These are phyloP conservation scores for Phalloptychus januarius DNA, from an alignment of 2,797 vertebrate genomes.

Conservation along the genomic window DNA sequence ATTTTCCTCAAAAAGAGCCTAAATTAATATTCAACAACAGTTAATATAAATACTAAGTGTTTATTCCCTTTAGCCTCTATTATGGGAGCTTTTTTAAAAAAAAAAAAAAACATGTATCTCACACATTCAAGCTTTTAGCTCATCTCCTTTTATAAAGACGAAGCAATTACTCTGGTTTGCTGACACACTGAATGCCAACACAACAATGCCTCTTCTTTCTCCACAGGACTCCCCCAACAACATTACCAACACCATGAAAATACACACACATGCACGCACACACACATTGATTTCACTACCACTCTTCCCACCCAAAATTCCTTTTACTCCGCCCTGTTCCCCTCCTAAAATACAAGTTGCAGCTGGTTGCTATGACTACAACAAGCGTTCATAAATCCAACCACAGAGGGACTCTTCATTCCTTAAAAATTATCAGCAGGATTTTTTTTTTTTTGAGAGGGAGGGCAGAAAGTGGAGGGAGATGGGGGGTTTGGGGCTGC, in stretches of 20 bases:
- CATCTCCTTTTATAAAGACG: slow-evolving; percentile 60
- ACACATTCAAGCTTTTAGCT: slow-evolving; percentile 60
- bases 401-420: slow-evolving; percentile 65
- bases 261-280: slow-evolving; percentile 9
- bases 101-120: slow-evolving; percentile 45
- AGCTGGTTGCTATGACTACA: slow-evolving; percentile 69
- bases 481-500: neutral
- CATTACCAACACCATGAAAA: slow-evolving; percentile 11
- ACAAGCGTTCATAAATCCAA: slow-evolving; percentile 65
- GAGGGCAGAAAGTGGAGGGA: neutral
- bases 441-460: slow-evolving; percentile 29
- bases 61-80: slow-evolving; percentile 56
- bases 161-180: slow-evolving; percentile 74
- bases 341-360: slow-evolving; percentile 67
- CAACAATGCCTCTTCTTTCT: slow-evolving; percentile 70
- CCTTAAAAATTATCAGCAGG: slow-evolving; percentile 62
- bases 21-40: slow-evolving; percentile 51
- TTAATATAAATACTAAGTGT: slow-evolving; percentile 58
- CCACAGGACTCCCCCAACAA: slow-evolving; percentile 23
- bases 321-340: slow-evolving; percentile 26
- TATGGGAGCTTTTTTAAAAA: slow-evolving; percentile 56
- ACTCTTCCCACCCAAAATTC: slow-evolving; percentile 38
- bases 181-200: slow-evolving; percentile 75
- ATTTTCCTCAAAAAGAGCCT: slow-evolving; percentile 34
- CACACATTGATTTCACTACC: slow-evolving; percentile 24